A percentile compares a stretch with the other conserved stretches of the same genome.
Conservation (phyloP, 2,888 invertebrate genomes). For the Thereva nobilitata region DNA sequence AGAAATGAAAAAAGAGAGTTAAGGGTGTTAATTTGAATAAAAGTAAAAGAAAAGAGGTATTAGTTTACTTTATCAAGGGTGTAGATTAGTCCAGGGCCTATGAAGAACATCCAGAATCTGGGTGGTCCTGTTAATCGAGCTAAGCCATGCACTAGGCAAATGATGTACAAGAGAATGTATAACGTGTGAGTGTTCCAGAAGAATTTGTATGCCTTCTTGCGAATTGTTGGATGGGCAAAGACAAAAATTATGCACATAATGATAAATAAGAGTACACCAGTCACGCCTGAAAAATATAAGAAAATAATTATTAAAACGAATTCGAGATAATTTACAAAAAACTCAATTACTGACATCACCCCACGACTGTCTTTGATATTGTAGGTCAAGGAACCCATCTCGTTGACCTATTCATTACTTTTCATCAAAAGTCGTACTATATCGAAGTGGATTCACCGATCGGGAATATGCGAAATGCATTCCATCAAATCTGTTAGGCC, state of each 20-base stretch:
- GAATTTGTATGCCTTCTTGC: constrained; percentile 92
- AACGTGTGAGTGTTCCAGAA: constrained; percentile 94
- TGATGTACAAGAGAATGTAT: constrained; percentile 81
- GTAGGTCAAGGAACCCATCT: too few relatives aligned
- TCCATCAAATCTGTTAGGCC: too few relatives aligned
- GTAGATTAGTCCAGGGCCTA: constrained; percentile 88
- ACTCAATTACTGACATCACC: too few relatives aligned
- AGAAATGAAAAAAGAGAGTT: not conserved
- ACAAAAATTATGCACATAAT: constrained; percentile 95
- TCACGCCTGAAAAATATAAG: constrained; percentile 65
- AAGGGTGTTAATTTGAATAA: not conserved
- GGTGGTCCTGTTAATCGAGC: constrained; percentile 90
- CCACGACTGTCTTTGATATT: too few relatives aligned
- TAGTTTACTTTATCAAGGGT: constrained; percentile 73
- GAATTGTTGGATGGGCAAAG: constrained; percentile 92
- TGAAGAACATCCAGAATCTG: constrained; percentile 91
- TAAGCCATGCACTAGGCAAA: constrained; percentile 87
- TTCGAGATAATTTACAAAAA: too few relatives aligned
- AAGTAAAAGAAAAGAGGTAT: not conserved
- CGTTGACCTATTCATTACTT: too few relatives aligned
- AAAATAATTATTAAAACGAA: too few relatives aligned
- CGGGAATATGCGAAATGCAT: too few relatives aligned
- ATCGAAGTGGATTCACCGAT: too few relatives aligned
- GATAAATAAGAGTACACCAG: constrained; percentile 83
- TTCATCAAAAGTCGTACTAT: too few relatives aligned